Conservation (phyloP, 2,797 vertebrate species). For the Setipinna tenuifilis region DNA sequence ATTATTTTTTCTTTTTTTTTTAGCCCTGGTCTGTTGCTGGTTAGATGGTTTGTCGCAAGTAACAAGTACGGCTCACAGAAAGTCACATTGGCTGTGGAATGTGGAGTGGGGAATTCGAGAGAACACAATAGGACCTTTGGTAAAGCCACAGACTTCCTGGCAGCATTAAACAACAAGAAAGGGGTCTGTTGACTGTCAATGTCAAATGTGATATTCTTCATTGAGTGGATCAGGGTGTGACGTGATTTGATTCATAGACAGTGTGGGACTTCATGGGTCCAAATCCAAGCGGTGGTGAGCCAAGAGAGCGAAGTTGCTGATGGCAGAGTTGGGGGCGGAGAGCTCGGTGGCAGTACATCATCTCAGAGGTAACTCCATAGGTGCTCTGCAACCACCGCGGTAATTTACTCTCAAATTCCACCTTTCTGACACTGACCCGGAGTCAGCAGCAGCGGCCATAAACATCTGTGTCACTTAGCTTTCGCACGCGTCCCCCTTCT, state of each 20-base stretch:
- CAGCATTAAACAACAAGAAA: neutral
- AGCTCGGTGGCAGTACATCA: neutral
- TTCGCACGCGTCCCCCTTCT: neutral
- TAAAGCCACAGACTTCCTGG: neutral
- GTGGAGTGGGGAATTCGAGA: neutral
- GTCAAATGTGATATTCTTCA: neutral
- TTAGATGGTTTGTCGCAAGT: neutral
- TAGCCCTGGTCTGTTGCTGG: neutral
- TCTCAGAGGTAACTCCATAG: neutral
- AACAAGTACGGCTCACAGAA: neutral
- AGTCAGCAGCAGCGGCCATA: neutral
- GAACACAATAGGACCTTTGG: slow-evolving; percentile 7
- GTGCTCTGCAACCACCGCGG: neutral
- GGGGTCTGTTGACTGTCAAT: neutral
- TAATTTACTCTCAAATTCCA: neutral
- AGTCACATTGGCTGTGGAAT: slow-evolving; percentile 9
- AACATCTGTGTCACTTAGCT: slow-evolving; percentile 14
- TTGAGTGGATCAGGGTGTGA: neutral
- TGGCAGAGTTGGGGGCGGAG: neutral
- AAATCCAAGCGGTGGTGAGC: neutral
- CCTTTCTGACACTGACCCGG: neutral
- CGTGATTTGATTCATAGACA: neutral
- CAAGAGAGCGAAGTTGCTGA: neutral
- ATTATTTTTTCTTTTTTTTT: too few relatives aligned
- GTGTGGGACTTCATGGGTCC: neutral